Base-by-base conservation (phyloP, 2,797 vertebrate genomes). In the Holocentrus rufus region DNA sequence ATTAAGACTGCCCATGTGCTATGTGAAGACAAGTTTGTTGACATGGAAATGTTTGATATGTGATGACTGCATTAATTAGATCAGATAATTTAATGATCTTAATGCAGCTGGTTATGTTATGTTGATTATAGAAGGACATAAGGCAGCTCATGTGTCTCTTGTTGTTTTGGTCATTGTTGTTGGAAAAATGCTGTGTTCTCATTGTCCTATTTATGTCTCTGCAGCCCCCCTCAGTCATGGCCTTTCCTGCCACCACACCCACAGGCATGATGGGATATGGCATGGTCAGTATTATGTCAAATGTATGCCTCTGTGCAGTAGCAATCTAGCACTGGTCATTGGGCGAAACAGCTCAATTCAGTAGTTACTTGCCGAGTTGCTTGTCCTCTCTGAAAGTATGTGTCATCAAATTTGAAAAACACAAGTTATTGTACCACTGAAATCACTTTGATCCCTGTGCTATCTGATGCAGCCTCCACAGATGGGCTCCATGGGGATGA, bases 201-300 rank as follows among this genome's bases (percentile, higher is more conserved):
- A 68, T 46, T 27, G 46, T 20, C 42, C 81, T 81, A 80, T 84
- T 89, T 82, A 70, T 88, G 82, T 92, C 20, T 81, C 77, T 9
- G 77, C 86, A 99, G 98, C 94, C 96, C 25, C 93, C 95, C 0
- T 96, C 98, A 15, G 93, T 99, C 81, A 98, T 99, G 97, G 95
- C 98, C 36, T 99, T 97, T 87, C 97, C 98, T 80, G 98, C 97
- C 84, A 99, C 98, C 72, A 99, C 98, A 15, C 98, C 98, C 34
- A 99, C 98, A 18, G 95, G 96, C 91, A 97, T 99, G 95, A 96
- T 99, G 95, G 96, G 95, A 91, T 99, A 98, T 6, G 93, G 96
- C 88, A 96, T 99, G 94, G 98, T 99, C 52, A 90, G 93, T 91
- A 69, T 57, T 4, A 27, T 4, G 47, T 7, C 71, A 67, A 22